Percentiles rank a stretch among this genome's conserved stretches.
Evolutionary conservation across 2,113 vertebrate species (phyloP).

Genomic region (Elachura formosa): DNA sequence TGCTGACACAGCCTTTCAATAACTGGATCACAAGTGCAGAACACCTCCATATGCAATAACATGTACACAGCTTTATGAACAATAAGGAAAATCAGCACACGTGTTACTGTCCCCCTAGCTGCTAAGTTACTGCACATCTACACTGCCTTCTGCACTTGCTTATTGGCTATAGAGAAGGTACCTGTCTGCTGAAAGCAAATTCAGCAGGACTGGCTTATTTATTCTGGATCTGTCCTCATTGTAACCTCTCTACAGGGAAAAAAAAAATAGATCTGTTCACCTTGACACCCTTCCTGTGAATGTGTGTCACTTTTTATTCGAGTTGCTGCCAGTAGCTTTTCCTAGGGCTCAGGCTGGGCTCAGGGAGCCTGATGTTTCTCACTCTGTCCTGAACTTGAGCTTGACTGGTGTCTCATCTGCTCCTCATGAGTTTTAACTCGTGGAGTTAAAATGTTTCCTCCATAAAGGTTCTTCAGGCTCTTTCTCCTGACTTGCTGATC

Average conservation of each 20-base stretch:
- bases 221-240: neutral
- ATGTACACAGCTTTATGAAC: neutral
- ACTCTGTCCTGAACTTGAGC: neutral
- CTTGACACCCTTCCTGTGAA: neutral
- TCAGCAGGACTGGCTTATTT: neutral
- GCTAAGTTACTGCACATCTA: neutral
- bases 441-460: neutral
- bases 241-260: neutral
- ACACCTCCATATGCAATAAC: neutral
- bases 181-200: neutral
- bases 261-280: neutral
- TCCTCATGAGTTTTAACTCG: too few relatives aligned
- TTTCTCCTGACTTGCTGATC: neutral
- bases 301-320: neutral
- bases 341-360: neutral
- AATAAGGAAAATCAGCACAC: neutral
- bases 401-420: neutral
- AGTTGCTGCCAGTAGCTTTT: neutral
- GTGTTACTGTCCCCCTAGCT: neutral
- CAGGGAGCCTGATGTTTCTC: neutral
- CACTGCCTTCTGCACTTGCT: neutral
- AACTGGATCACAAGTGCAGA: neutral
- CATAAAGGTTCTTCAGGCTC: neutral
- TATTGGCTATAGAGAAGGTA: neutral
- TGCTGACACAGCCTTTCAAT: neutral